Conservation (phyloP, 2,113 vertebrate species). For the Aix galericulata region DNA sequence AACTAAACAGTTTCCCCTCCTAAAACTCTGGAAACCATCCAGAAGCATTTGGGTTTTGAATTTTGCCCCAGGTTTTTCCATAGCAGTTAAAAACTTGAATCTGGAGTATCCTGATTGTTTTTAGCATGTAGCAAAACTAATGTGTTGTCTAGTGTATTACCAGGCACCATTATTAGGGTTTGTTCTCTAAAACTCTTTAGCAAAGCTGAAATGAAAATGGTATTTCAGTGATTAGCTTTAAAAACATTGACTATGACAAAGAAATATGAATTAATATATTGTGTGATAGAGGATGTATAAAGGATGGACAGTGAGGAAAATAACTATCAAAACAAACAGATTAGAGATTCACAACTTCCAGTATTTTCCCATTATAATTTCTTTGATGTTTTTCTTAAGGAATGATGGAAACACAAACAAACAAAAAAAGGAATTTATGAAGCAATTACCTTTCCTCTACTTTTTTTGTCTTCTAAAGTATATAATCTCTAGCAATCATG, state of each 20-base stretch:
- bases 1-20: neutral
- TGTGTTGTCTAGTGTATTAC: neutral
- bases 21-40: neutral
- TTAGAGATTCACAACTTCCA: neutral
- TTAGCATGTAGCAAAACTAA: neutral
- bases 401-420: neutral
- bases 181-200: neutral
- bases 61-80: neutral
- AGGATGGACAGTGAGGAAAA: neutral
- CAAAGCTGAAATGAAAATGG: neutral
- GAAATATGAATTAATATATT: neutral
- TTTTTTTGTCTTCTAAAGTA: neutral
- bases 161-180: neutral
- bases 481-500: neutral
- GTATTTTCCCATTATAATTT: neutral
- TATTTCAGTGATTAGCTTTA: neutral
- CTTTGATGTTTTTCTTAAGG: neutral
- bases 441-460: neutral
- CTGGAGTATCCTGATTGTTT: neutral
- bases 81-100: neutral
- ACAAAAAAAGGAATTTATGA: neutral
- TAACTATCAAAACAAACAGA: neutral
- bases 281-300: neutral
- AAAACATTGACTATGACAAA: neutral
- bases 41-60: neutral